Base-by-base conservation (phyloP, 2,113 vertebrate genomes). In the Oreotrochilus melanogaster region DNA sequence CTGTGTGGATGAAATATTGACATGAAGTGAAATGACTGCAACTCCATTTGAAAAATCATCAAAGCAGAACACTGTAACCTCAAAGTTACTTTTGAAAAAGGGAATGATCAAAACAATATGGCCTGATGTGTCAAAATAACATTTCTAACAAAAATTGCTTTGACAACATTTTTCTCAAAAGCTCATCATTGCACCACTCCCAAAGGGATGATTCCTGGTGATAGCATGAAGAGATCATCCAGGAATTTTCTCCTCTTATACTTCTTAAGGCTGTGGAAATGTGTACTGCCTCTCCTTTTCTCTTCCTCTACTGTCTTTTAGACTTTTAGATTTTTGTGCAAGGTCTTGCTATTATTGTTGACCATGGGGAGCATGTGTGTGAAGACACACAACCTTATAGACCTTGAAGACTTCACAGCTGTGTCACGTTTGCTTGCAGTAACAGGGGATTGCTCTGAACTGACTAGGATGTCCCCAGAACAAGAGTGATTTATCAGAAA, bases 61-160 rank as follows among this genome's bases (percentile, higher is more conserved):
- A 94, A 96, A 97, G 95, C 58, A 62, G 78, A 90, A 88, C 95
- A 83, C 47, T 76, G 88, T 76, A 93, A 92, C 91, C 88, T 93
- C 70, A 88, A 88, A 95, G 92, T 66, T 86, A 66, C 86, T 92
- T 95, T 88, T 74, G 79, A 95, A 88, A 90, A 90, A 86, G 58
- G 25, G 74, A 92, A 27, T 17, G 58, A 96, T 96, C 92, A 95
- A 95, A 94, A 96, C 78, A 95, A 70, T 62, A 88, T 15, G 60
- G 90, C 54, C 82, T 80, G 54, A 76, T 65, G 37, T 73, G 60
- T 86, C 47, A 4, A 93, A 93, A 93, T 51, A 90, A 92, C 47
- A 78, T 66, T 95, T 94, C 71, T 58, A 90, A 78, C 31, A 90
- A 70, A 94, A 94, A 92, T 30, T 57, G 51, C 71, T 93, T 90